These are phyloP conservation scores for Phainopepla nitens DNA, from an alignment of 2,113 vertebrate genomes.

Conservation along the genomic window DNA sequence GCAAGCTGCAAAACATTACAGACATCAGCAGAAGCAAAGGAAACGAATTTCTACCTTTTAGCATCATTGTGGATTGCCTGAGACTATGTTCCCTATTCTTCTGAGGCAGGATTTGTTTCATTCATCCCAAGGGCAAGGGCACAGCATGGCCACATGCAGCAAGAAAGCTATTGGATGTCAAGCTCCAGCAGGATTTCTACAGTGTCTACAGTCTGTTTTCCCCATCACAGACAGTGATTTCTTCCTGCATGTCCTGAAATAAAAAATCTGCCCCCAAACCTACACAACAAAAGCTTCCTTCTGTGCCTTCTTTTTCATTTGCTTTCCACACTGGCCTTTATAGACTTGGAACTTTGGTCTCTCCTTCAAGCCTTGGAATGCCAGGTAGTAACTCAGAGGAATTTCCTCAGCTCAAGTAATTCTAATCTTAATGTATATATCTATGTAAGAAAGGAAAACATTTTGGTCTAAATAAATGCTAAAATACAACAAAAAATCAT, in stretches of 20 bases:
- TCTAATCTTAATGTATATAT: neutral
- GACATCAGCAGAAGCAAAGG: neutral
- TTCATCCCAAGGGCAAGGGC: neutral
- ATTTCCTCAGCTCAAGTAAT: neutral
- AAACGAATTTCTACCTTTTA: neutral
- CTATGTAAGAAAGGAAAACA: neutral
- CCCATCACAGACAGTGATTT: neutral
- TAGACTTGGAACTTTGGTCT: neutral
- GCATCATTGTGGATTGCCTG: neutral
- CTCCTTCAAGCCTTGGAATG: neutral
- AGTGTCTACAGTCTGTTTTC: neutral
- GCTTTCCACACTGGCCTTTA: neutral
- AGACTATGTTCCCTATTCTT: neutral
- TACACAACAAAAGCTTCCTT: neutral
- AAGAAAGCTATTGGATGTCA: neutral
- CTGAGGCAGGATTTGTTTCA: neutral
- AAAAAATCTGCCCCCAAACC: neutral
- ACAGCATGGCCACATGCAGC: rapidly evolving
- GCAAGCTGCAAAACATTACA: neutral
- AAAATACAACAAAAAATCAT: neutral
- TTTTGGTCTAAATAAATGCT: neutral
- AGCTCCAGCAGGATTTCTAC: neutral
- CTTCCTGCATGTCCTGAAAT: neutral
- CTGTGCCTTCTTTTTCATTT: neutral
- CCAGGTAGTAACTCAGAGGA: neutral